phyloP scores from a whole-genome alignment of 2,888 invertebrate species.

The Mythimna impura region DNA sequence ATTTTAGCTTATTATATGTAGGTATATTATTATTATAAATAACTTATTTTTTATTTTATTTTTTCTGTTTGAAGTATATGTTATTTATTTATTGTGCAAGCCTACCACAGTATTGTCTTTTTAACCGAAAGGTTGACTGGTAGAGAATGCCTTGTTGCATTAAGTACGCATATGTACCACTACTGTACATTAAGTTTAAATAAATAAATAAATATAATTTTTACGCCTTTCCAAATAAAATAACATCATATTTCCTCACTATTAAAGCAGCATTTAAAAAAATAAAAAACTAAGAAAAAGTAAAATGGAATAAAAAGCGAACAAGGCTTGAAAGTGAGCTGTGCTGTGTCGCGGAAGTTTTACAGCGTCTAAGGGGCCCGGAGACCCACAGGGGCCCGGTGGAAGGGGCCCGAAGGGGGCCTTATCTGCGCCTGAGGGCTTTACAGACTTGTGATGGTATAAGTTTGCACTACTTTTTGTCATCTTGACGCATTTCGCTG shows the following conservation, averaged over 20 bases:
- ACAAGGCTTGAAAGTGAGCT: slow-evolving; percentile 35
- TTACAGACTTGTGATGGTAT: slow-evolving; percentile 37
- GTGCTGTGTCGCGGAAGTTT: slow-evolving; percentile 46
- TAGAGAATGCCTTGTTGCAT: too few relatives aligned
- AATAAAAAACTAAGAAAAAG: background rate
- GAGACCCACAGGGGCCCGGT: background rate
- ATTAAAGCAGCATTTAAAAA: slow-evolving; percentile 2
- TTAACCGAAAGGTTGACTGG: too few relatives aligned
- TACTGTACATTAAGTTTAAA: too few relatives aligned
- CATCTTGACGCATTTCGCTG: slow-evolving; percentile 15
- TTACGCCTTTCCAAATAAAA: background rate
- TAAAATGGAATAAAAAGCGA: slow-evolving; percentile 11
- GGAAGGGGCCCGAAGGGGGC: background rate
- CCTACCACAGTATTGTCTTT: too few relatives aligned
- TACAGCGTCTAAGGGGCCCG: slow-evolving; percentile 17
- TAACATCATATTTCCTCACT: slow-evolving; percentile 14
- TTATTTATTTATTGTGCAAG: too few relatives aligned
- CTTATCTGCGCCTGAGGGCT: slow-evolving; percentile 54
- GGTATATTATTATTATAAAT: too few relatives aligned
- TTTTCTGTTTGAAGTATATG: too few relatives aligned
- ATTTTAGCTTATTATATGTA: too few relatives aligned
- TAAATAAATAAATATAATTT: too few relatives aligned
- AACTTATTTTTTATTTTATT: too few relatives aligned
- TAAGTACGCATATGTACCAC: too few relatives aligned
- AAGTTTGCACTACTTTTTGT: slow-evolving; percentile 46